Evolutionary conservation across 2,113 vertebrate species (phyloP).

Genomic region (Edolisoma coerulescens): DNA sequence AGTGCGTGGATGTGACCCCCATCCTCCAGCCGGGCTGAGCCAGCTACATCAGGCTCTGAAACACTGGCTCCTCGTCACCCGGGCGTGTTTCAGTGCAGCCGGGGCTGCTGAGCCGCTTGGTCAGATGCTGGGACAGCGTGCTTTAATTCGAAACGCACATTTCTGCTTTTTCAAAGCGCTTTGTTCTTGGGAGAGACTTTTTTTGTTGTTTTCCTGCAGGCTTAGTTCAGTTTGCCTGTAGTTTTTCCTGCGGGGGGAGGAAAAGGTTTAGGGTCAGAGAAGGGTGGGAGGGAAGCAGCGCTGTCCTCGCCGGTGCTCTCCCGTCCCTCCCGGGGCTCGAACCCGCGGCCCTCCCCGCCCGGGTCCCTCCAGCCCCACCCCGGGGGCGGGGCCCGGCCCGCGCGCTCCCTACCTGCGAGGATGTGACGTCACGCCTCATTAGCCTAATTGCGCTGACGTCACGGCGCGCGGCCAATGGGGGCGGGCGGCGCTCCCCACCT

Average conservation of each 20-base stretch:
- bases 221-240: too few species aligned
- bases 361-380: background rate
- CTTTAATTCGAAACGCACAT: rapidly evolving
- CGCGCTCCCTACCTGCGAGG: conserved; percentile 62
- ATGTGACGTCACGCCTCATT: conserved; percentile 73
- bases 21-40: rapidly evolving
- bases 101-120: rapidly evolving
- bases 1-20: rapidly evolving
- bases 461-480: conserved; percentile 76
- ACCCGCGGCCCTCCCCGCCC: background rate
- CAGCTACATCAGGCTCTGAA: rapidly evolving
- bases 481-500: conserved; percentile 81
- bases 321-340: background rate
- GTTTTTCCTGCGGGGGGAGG: background rate
- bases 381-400: background rate
- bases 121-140: rapidly evolving
- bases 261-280: too few species aligned
- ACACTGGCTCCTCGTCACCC: rapidly evolving
- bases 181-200: rapidly evolving
- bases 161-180: background rate
- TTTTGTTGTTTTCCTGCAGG: too few species aligned
- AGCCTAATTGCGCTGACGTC: conserved; percentile 83
- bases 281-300: background rate
- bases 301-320: rapidly evolving
- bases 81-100: rapidly evolving